Conservation (phyloP, 2,113 vertebrate species). For the Poicephalus gulielmi region DNA sequence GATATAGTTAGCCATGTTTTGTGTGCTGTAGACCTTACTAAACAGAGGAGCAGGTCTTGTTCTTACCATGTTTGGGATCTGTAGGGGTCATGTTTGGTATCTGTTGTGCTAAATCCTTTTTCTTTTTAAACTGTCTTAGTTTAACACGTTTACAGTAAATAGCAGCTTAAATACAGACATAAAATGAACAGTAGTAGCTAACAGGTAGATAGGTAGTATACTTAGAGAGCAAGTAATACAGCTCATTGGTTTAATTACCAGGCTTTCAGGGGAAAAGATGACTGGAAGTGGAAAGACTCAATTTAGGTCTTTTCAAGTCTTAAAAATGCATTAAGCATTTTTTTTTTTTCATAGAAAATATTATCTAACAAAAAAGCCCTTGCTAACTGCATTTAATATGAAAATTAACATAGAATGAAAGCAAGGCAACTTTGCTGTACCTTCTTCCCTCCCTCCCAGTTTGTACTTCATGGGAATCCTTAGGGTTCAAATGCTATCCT, state of each 20-base stretch:
- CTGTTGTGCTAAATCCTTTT: neutral
- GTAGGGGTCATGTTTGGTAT: neutral
- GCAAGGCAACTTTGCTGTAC: fast-evolving
- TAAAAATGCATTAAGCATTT: neutral
- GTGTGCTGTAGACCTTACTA: neutral
- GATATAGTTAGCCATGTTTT: neutral
- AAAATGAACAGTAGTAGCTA: neutral
- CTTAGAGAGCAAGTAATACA: neutral
- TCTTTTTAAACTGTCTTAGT: neutral
- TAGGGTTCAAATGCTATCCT: neutral
- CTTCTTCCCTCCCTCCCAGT: neutral
- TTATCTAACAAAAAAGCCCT: neutral
- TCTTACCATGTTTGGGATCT: neutral
- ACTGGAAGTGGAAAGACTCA: neutral
- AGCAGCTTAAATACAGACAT: neutral
- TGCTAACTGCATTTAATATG: neutral
- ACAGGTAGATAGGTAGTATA: neutral
- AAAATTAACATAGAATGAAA: neutral
- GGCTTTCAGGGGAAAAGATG: neutral
- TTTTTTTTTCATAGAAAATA: neutral
- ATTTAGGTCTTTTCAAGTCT: neutral
- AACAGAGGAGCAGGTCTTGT: neutral
- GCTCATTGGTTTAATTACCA: neutral
- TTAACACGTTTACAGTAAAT: neutral
- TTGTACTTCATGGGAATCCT: neutral